Base-by-base conservation (phyloP, 2,113 vertebrate species). In the Elephas maximus region DNA sequence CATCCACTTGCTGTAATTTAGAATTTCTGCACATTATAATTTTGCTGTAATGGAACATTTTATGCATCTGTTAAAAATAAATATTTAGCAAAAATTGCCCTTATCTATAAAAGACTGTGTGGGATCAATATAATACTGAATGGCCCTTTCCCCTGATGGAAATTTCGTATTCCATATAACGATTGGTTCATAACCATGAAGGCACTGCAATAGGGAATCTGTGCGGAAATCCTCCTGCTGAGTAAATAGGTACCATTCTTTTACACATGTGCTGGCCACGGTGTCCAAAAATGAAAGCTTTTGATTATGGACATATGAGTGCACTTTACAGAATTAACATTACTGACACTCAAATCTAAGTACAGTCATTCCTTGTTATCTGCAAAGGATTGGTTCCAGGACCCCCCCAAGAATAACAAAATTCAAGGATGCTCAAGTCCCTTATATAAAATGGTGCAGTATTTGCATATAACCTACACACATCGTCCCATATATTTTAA, bases 1-100 rank as follows among this genome's bases (percentile, higher is more conserved):
- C n/a, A 30, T 44, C 33, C 1, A 76, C n/a, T 95, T 91, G 26
- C 71, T 78, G 1, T 51, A 89, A 53, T 96, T 91, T 82, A 85
- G 28, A 37, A 86, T 41, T 95, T 92, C 81, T 92, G 6, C 41
- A 77, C 45, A 33, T 71, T 89, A 71, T 73, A 77, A 53, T 85
- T 63, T 92, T 51, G 6, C 44, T 53, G 85, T 89, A 53, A 17
- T 77, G 6, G 20, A 45, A 18, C 51, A 41, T 63, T 89, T 85
- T 92, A 73, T 93, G 17, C n/a, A 77, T 93, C 48, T 95, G 20
- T 92, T 96, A 92, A 96, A 93, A 88, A 77, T 88, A 87, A 84
- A 24, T 88, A 85, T 84, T 85, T 73, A 82, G 26, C 60, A 88
- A 65, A 91, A 91, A 82, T 77, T 80, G 15, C 5, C 44, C 24